These are phyloP conservation scores for Chionoecetes opilio DNA, from an alignment of 1,140 invertebrate species.

Conservation along the genomic window DNA sequence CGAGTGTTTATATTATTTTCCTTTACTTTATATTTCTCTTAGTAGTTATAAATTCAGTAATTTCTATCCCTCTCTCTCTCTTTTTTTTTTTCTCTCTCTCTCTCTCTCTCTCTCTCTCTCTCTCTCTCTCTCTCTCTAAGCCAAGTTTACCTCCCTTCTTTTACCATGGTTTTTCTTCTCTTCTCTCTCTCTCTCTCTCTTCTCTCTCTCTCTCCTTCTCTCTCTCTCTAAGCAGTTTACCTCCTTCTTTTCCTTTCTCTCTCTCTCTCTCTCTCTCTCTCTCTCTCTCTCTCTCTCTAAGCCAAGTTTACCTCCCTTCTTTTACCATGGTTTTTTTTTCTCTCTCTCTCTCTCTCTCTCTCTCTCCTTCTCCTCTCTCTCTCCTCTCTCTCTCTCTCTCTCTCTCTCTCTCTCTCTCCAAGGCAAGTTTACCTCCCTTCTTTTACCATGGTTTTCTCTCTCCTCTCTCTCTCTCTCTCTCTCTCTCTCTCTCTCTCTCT, in stretches of 20 bases:
- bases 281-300: not conserved
- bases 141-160: too few species aligned
- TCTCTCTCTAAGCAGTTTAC: not conserved
- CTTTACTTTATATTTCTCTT: too few species aligned
- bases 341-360: not conserved
- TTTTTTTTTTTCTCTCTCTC: too few species aligned
- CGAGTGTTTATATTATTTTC: too few species aligned
- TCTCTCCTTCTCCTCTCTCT: not conserved
- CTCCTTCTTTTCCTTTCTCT: not conserved
- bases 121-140: not conserved
- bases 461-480: not conserved
- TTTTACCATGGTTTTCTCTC: not conserved
- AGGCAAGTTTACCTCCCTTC: too few species aligned
- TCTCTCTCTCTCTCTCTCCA: too few species aligned
- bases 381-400: too few species aligned
- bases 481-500: too few species aligned
- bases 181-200: not conserved
- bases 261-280: not conserved
- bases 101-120: slow-evolving; percentile 21
- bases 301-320: not conserved
- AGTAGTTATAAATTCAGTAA: too few species aligned
- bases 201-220: not conserved
- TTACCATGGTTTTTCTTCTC: not conserved
- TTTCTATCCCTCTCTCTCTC: too few species aligned
- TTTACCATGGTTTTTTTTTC: not conserved